A percentile compares a stretch with the other conserved stretches of the same genome.
Conservation (phyloP, 2,113 vertebrate genomes). For the Esox niger region DNA sequence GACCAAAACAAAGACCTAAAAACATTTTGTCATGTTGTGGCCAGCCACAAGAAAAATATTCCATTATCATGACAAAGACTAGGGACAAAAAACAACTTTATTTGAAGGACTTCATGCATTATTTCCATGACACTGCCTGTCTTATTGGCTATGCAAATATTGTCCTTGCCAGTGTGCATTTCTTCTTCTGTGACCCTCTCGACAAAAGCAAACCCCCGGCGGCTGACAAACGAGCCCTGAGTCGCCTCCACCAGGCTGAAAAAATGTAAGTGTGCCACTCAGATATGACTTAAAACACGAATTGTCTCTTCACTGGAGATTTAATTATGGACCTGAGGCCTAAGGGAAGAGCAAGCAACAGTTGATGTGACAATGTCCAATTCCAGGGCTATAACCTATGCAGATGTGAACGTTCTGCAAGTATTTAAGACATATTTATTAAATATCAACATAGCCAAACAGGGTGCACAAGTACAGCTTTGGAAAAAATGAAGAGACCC, state of each 20-base stretch:
- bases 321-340: neutral
- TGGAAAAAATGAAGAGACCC: too few relatives aligned
- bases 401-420: too few relatives aligned
- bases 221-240: slow-evolving; percentile 28
- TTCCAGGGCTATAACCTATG: too few relatives aligned
- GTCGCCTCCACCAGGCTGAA: slow-evolving; percentile 23
- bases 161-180: slow-evolving; percentile 34
- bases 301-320: neutral
- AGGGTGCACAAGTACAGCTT: too few relatives aligned
- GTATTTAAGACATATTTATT: too few relatives aligned
- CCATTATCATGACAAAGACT: neutral
- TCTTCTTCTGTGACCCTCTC: slow-evolving; percentile 16
- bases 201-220: slow-evolving; percentile 30
- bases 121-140: slow-evolving; percentile 5
- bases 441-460: too few relatives aligned
- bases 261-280: slow-evolving; percentile 35
- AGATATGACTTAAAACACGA: slow-evolving; percentile 16
- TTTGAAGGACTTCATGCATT: slow-evolving; percentile 37
- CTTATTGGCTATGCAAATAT: slow-evolving; percentile 39
- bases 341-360: neutral
- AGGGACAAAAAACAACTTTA: slow-evolving; percentile 8
- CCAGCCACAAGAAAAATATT: slow-evolving; percentile 9
- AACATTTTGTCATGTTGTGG: slow-evolving; percentile 18
- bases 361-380: neutral
- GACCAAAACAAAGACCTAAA: neutral